Percentiles rank a stretch among this genome's conserved stretches.
Conservation (phyloP, 2,888 invertebrate species). For the Augiades crinisus region DNA sequence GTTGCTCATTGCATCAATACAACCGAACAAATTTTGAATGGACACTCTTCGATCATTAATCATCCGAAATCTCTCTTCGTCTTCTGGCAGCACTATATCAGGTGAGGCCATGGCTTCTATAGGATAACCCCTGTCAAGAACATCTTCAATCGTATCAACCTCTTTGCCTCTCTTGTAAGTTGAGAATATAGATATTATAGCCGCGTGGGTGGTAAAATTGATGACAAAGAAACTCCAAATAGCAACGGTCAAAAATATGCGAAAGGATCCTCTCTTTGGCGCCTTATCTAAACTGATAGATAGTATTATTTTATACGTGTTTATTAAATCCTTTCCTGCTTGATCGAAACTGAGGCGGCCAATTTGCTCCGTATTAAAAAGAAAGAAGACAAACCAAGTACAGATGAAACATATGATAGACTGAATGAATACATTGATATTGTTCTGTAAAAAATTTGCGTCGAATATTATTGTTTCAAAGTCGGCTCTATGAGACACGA, state of each 20-base stretch:
- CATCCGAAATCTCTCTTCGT: constrained; percentile 51
- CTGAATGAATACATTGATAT: constrained; percentile 40
- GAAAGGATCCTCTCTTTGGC: constrained; percentile 51
- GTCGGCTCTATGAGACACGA: constrained; percentile 56
- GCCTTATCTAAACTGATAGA: constrained; percentile 53
- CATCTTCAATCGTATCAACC: constrained; percentile 66
- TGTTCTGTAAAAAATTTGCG: constrained; percentile 43
- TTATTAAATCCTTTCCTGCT: constrained; percentile 63
- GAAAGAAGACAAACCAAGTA: constrained; percentile 58
- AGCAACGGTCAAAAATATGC: constrained; percentile 55
- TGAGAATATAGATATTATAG: constrained; percentile 67
- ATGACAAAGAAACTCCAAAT: constrained; percentile 69
- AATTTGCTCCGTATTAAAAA: constrained; percentile 49
- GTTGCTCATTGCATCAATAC: constrained; percentile 51
- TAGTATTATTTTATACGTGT: constrained; percentile 55
- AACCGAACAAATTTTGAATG: constrained; percentile 48
- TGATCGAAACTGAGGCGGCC: constrained; percentile 48
- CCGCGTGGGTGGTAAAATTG: constrained; percentile 67
- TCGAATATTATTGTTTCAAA: constrained; percentile 62
- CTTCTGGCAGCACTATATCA: constrained; percentile 62
- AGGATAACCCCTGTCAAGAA: constrained; percentile 59
- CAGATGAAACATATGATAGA: constrained; percentile 50
- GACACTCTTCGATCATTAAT: constrained; percentile 58
- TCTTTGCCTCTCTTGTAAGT: constrained; percentile 65
- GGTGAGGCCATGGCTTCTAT: constrained; percentile 71